phyloP scores from a whole-genome alignment of 2,888 invertebrate species.

The Diabrotica balteata region DNA sequence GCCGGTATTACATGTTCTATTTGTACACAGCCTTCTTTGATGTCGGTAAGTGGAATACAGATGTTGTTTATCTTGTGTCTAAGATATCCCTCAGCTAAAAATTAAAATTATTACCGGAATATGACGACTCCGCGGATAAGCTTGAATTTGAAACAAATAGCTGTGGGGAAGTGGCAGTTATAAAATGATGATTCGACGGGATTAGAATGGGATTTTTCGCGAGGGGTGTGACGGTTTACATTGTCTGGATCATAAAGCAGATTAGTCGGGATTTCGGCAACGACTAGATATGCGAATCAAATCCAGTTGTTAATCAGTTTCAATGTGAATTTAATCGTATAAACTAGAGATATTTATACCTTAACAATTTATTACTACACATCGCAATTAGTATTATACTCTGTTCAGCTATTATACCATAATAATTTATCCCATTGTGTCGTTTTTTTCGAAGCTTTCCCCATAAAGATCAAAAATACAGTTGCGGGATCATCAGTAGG shows the following conservation, averaged over 20 bases:
- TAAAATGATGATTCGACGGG: constrained; percentile 1
- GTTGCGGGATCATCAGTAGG: too few relatives aligned
- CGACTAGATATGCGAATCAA: too few relatives aligned
- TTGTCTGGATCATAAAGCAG: constrained; percentile 5
- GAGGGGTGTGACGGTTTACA: constrained; percentile 6
- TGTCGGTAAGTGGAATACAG: constrained; percentile 46
- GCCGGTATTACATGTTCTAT: constrained; percentile 53
- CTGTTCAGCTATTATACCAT: too few relatives aligned
- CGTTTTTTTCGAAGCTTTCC: too few relatives aligned
- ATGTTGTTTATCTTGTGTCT: constrained; percentile 45
- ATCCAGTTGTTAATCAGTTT: too few relatives aligned
- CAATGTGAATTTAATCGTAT: too few relatives aligned
- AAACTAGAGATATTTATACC: too few relatives aligned
- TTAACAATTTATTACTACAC: too few relatives aligned
- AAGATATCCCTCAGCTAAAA: constrained; percentile 34
- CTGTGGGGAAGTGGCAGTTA: neutral
- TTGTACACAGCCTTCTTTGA: constrained; percentile 51
- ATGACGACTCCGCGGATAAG: constrained; percentile 3
- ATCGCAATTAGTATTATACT: too few relatives aligned
- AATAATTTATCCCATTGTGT: too few relatives aligned
- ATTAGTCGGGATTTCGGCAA: neutral
- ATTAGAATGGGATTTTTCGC: constrained; percentile 11
- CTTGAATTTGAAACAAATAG: constrained; percentile 10
- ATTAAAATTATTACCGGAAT: constrained; percentile 35
- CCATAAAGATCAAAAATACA: too few relatives aligned